phyloP scores from a whole-genome alignment of 2,113 vertebrate genomes.

The Chloebia gouldiae region DNA sequence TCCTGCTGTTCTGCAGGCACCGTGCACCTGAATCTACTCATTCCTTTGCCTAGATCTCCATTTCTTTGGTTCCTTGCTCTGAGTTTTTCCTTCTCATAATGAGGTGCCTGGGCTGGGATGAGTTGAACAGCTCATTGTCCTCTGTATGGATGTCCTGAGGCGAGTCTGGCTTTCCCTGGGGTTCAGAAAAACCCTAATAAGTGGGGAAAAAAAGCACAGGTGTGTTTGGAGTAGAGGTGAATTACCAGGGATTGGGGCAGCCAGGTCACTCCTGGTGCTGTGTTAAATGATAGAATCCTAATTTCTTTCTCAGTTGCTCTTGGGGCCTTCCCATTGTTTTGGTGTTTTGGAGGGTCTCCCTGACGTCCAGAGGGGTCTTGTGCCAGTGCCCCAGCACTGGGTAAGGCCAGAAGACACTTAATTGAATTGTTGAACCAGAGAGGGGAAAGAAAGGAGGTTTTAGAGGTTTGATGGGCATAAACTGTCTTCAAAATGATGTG shows the following conservation, averaged over 20 bases:
- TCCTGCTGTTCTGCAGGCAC: background rate
- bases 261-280: background rate
- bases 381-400: background rate
- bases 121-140: background rate
- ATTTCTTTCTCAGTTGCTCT: background rate
- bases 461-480: background rate
- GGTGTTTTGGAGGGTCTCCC: background rate
- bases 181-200: background rate
- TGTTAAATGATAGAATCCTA: background rate
- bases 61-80: background rate
- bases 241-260: background rate
- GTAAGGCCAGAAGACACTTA: background rate
- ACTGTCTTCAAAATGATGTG: accelerated
- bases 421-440: background rate
- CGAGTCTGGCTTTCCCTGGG: background rate
- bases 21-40: accelerated
- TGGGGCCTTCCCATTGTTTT: background rate
- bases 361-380: background rate
- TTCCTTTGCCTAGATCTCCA: background rate
- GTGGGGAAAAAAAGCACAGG: too few relatives aligned
- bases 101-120: background rate
- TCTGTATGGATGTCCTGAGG: background rate
- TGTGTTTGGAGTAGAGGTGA: background rate
- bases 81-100: background rate
- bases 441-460: background rate